These are phyloP conservation scores for Astyanax mexicanus DNA, from an alignment of 2,797 vertebrate species.

Conservation along the genomic window DNA sequence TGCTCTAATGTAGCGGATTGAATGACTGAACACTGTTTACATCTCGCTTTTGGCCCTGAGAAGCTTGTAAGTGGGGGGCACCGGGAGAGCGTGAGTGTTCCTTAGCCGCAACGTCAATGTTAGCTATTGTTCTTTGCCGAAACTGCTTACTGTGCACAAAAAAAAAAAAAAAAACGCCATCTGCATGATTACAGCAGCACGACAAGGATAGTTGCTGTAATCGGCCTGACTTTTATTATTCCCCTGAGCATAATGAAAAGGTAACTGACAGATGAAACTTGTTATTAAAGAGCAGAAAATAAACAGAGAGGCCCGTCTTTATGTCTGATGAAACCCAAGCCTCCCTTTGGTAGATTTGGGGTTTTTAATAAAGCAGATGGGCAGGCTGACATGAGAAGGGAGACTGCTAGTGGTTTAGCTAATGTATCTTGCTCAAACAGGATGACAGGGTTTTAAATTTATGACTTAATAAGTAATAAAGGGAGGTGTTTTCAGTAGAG, in stretches of 20 bases:
- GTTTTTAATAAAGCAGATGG: slow-evolving; percentile 48
- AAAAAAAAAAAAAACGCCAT: slow-evolving; percentile 7
- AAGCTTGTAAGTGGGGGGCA: slow-evolving; percentile 58
- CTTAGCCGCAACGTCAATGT: slow-evolving; percentile 60
- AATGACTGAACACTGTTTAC: slow-evolving; percentile 81
- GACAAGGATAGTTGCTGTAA: slow-evolving; percentile 53
- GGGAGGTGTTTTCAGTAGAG: background rate
- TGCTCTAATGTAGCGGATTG: slow-evolving; percentile 75
- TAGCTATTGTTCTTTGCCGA: slow-evolving; percentile 56
- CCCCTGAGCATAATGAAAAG: slow-evolving; percentile 60
- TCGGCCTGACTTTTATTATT: slow-evolving; percentile 56
- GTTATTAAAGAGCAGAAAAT: slow-evolving; percentile 58
- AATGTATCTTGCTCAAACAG: slow-evolving; percentile 13
- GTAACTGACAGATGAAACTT: slow-evolving; percentile 50
- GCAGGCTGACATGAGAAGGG: slow-evolving; percentile 16
- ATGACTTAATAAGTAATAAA: background rate
- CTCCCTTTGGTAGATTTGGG: slow-evolving; percentile 26
- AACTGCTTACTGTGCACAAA: slow-evolving; percentile 56
- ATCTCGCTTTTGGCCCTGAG: slow-evolving; percentile 70
- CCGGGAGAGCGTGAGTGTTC: slow-evolving; percentile 60
- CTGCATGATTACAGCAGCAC: slow-evolving; percentile 51
- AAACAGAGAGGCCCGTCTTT: slow-evolving; percentile 50
- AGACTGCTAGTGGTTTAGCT: slow-evolving; percentile 20
- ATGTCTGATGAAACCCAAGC: slow-evolving; percentile 56
- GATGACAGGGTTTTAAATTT: slow-evolving; percentile 17